Conservation (phyloP, 2,888 invertebrate species). For the Girardia tigrina region DNA sequence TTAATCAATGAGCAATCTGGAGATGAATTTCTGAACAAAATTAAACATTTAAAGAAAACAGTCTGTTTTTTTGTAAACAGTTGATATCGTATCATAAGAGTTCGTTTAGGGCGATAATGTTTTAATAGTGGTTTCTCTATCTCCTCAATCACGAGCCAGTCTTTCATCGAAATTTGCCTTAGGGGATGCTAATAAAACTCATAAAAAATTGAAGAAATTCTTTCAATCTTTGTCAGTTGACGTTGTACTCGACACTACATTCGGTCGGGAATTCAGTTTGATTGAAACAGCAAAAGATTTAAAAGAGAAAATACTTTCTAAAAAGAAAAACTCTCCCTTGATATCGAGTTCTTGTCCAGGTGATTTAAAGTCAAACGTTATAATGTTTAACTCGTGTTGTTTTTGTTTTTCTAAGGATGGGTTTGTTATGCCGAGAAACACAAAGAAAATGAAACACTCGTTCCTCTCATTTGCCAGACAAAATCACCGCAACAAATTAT, state of each 20-base stretch:
- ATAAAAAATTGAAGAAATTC: slow-evolving; percentile 57
- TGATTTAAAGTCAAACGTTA: slow-evolving; percentile 42
- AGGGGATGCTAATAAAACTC: slow-evolving; percentile 56
- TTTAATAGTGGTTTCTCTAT: slow-evolving; percentile 66
- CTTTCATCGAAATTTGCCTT: slow-evolving; percentile 62
- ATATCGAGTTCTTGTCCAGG: slow-evolving; percentile 87
- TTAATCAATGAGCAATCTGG: slow-evolving; percentile 69
- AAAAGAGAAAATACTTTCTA: slow-evolving; percentile 37
- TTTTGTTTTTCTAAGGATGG: slow-evolving; percentile 66
- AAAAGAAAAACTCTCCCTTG: slow-evolving; percentile 59
- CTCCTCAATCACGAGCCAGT: slow-evolving; percentile 74
- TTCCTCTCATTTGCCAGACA: slow-evolving; percentile 72
- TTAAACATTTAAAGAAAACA: neutral
- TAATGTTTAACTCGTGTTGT: neutral
- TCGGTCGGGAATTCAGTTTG: slow-evolving; percentile 74
- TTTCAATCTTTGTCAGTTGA: slow-evolving; percentile 58
- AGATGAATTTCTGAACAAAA: slow-evolving; percentile 59
- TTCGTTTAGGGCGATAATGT: neutral
- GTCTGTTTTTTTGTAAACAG: neutral
- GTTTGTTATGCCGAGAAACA: slow-evolving; percentile 98
- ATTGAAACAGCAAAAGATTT: slow-evolving; percentile 76
- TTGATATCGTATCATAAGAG: neutral
- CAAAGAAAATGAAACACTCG: slow-evolving; percentile 65
- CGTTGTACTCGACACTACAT: slow-evolving; percentile 70
- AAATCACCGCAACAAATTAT: slow-evolving; percentile 84